These are phyloP conservation scores for Phalloptychus januarius DNA, from an alignment of 2,797 vertebrate genomes.

Conservation along the genomic window DNA sequence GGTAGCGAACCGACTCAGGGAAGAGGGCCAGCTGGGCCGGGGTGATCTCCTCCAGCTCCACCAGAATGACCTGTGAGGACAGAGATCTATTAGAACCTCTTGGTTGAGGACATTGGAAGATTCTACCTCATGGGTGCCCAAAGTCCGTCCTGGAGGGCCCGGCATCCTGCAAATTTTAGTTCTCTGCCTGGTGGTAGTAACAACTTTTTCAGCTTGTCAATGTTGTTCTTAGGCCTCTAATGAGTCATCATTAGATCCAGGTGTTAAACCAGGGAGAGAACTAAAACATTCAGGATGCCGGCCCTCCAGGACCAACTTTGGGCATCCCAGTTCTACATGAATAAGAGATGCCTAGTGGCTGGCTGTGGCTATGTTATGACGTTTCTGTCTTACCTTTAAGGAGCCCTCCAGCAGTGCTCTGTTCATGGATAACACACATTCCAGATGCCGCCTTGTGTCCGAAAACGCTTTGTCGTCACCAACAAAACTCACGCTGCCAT, in stretches of 20 bases:
- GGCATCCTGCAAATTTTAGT: too few relatives aligned
- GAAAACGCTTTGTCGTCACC: conserved; percentile 4
- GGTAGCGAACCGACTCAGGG: conserved; percentile 87
- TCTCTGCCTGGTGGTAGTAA: too few relatives aligned
- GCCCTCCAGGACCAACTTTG: too few relatives aligned
- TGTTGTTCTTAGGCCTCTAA: too few relatives aligned
- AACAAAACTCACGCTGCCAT: not conserved
- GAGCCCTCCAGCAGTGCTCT: conserved; percentile 83
- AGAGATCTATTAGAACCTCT: not conserved
- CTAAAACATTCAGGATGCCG: too few relatives aligned
- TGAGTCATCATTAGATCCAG: too few relatives aligned
- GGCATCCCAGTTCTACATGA: not conserved
- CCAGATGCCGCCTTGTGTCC: conserved; percentile 71
- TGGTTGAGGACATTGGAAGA: not conserved
- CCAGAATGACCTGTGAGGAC: conserved; percentile 82
- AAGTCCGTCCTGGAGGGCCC: too few relatives aligned
- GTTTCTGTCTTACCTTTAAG: conserved; percentile 68
- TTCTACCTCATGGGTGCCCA: too few relatives aligned
- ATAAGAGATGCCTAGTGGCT: not conserved
- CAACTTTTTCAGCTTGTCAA: too few relatives aligned
- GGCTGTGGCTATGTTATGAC: too few relatives aligned
- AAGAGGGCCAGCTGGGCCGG: conserved; percentile 80
- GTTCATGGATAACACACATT: conserved; percentile 86
- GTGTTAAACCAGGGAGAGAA: too few relatives aligned
- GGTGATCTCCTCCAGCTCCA: conserved; percentile 88